Evolutionary conservation across 2,113 vertebrate genomes (phyloP).

Genomic region (Hemiprocne comata): DNA sequence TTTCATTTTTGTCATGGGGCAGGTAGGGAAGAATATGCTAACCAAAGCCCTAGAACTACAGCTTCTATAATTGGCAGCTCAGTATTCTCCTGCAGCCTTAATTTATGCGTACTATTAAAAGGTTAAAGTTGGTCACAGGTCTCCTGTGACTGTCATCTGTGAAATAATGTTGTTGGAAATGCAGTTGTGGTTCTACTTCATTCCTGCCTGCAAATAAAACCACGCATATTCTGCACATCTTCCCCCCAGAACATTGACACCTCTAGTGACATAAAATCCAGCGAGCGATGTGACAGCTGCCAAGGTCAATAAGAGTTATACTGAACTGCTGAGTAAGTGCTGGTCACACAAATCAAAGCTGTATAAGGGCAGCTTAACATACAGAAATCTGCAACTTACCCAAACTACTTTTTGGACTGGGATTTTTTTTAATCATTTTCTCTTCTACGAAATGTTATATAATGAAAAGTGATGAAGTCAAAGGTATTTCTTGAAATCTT

Average conservation of each 20-base stretch:
- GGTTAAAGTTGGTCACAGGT: conserved; percentile 50
- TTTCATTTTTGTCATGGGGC: conserved; percentile 8
- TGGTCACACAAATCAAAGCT: conserved; percentile 70
- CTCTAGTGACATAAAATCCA: conserved; percentile 66
- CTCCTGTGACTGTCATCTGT: conserved; percentile 46
- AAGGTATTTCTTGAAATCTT: not conserved
- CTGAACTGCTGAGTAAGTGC: conserved; percentile 72
- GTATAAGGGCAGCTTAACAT: conserved; percentile 57
- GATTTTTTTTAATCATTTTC: conserved; percentile 43
- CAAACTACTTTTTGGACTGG: conserved; percentile 40
- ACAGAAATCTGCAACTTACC: conserved; percentile 65
- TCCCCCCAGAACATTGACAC: conserved; percentile 63
- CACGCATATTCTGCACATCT: conserved; percentile 37
- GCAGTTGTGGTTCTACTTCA: conserved; percentile 31
- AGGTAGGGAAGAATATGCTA: conserved; percentile 32
- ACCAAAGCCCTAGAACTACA: conserved; percentile 15
- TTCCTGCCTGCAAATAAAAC: conserved; percentile 60
- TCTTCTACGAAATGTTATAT: not conserved
- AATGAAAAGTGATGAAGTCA: conserved; percentile 41
- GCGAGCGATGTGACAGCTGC: conserved; percentile 70
- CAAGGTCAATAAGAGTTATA: conserved; percentile 76
- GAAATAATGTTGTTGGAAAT: conserved; percentile 61
- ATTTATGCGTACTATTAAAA: conserved; percentile 34
- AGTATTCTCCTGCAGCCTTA: conserved; percentile 22
- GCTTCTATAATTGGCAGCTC: conserved; percentile 41